phyloP scores from a whole-genome alignment of 2,113 vertebrate genomes.

The Actenoides hombroni region DNA sequence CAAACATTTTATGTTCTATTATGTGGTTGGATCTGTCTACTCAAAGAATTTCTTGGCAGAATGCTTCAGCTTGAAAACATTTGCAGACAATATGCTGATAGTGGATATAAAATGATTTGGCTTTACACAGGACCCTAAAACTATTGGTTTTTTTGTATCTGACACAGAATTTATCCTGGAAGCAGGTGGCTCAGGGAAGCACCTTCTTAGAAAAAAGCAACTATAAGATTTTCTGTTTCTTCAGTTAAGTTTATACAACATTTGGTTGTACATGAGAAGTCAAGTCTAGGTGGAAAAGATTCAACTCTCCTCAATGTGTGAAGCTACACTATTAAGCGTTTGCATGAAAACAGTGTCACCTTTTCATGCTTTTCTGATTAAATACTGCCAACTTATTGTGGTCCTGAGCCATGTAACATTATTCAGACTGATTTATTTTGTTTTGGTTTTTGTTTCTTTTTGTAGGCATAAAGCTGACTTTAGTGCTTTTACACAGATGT shows the following conservation, averaged over 20 bases:
- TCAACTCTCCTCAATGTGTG: neutral
- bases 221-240: neutral
- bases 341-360: neutral
- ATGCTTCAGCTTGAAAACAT: neutral
- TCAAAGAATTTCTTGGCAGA: neutral
- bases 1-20: neutral
- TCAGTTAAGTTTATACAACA: fast-evolving
- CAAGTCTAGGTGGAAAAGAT: neutral
- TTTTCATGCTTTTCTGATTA: neutral
- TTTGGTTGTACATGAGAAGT: neutral
- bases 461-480: neutral
- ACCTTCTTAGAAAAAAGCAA: neutral
- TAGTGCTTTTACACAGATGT: neutral
- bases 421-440: neutral
- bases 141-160: neutral
- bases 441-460: neutral
- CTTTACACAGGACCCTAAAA: neutral
- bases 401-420: neutral
- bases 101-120: neutral
- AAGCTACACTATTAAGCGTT: neutral
- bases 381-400: neutral
- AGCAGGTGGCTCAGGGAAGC: neutral
- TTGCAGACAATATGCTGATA: neutral
- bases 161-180: neutral
- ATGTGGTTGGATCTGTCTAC: neutral